A percentile compares a stretch with the other conserved stretches of the same genome.
These are phyloP conservation scores for Haemorhous mexicanus DNA, from an alignment of 2,113 vertebrate genomes.

Conservation along the genomic window DNA sequence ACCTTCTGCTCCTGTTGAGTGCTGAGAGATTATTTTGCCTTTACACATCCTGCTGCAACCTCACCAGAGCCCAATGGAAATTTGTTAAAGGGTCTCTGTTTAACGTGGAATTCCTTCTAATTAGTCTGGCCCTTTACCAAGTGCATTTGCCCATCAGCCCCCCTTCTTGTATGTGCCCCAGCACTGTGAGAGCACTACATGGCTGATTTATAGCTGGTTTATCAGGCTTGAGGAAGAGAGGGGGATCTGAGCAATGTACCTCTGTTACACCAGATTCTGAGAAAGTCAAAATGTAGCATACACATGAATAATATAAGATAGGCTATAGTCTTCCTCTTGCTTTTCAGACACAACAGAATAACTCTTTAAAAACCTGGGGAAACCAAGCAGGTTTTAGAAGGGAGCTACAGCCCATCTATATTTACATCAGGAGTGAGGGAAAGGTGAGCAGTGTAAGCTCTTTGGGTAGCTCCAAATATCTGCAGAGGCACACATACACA, in stretches of 20 bases:
- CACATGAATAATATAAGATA: background rate
- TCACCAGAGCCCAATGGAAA: background rate
- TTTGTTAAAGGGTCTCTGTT: background rate
- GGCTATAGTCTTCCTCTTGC: background rate
- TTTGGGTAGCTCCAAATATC: background rate
- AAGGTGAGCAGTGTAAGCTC: background rate
- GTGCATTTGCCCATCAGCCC: background rate
- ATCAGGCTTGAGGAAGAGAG: background rate
- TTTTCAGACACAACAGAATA: background rate
- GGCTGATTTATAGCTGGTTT: background rate
- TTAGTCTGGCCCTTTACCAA: background rate
- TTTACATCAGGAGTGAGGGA: background rate
- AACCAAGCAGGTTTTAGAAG: background rate
- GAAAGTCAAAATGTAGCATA: background rate
- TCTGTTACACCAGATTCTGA: background rate
- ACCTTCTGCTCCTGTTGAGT: background rate
- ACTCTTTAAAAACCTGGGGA: background rate
- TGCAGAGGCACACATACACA: rapidly evolving
- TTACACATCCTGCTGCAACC: background rate
- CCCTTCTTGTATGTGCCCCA: background rate
- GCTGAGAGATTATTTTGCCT: background rate
- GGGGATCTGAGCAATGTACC: background rate
- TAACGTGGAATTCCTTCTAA: background rate
- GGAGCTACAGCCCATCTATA: background rate
- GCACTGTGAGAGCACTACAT: background rate